Conservation (phyloP, 2,113 vertebrate species). For the Murina feae region DNA sequence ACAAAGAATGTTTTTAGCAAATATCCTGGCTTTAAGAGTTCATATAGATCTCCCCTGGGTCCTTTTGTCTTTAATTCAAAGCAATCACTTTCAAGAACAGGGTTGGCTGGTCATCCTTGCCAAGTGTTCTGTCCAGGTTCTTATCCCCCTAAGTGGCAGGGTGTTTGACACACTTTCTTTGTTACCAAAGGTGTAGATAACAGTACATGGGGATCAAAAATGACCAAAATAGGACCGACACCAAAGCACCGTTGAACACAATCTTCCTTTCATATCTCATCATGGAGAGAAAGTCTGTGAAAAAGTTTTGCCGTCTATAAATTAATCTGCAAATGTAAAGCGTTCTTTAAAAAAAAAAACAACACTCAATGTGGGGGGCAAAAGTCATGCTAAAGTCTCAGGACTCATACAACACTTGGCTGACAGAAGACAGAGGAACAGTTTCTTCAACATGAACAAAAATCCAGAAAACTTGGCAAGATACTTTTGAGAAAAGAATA, state of each 20-base stretch:
- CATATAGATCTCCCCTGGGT: neutral
- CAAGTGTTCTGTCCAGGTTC: neutral
- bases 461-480: neutral
- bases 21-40: neutral
- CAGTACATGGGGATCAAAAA: slow-evolving; percentile 13
- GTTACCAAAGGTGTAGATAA: slow-evolving; percentile 47
- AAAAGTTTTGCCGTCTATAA: neutral
- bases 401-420: neutral
- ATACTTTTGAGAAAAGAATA: neutral
- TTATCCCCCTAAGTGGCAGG: slow-evolving; percentile 39
- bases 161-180: slow-evolving; percentile 54
- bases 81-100: neutral
- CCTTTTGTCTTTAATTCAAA: slow-evolving; percentile 2
- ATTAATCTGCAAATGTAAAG: slow-evolving; percentile 16
- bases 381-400: neutral
- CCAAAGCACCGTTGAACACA: neutral
- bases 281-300: neutral
- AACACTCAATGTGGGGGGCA: neutral
- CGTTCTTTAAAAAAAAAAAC: neutral
- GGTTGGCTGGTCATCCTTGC: neutral
- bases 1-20: neutral
- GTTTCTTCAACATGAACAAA: neutral
- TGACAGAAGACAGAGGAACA: neutral
- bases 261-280: neutral
- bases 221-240: slow-evolving; percentile 43